These are phyloP conservation scores for Mastomys coucha DNA, from an alignment of 2,113 vertebrate genomes.

Conservation along the genomic window DNA sequence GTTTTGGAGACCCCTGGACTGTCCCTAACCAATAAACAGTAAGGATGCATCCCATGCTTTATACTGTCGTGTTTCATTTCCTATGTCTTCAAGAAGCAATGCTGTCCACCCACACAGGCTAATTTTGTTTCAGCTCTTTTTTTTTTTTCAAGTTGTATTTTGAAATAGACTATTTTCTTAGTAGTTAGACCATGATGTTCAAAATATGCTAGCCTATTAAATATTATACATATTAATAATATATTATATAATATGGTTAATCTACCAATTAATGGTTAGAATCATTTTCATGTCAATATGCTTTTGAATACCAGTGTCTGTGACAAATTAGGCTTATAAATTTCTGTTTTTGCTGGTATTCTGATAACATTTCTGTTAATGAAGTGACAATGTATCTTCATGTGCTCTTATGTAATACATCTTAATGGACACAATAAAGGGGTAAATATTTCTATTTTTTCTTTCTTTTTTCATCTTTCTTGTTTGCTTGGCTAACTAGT, in stretches of 20 bases:
- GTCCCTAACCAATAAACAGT: neutral
- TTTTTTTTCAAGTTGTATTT: neutral
- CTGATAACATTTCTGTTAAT: slow-evolving; percentile 18
- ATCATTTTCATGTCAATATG: no score
- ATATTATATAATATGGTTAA: neutral
- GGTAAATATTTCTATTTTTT: neutral
- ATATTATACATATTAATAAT: neutral
- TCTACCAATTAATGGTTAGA: neutral
- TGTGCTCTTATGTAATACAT: neutral
- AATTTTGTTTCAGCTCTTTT: neutral
- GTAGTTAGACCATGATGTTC: neutral
- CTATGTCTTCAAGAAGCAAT: neutral
- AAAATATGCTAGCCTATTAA: neutral
- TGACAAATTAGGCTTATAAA: slow-evolving; percentile 15
- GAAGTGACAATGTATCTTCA: neutral
- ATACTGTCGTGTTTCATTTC: neutral
- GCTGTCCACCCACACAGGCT: neutral
- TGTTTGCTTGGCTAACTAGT: neutral
- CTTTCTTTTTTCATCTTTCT: neutral
- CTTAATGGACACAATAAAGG: neutral
- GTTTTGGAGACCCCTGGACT: neutral
- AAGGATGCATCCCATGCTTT: neutral
- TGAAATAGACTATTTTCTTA: neutral
- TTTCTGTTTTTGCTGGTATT: slow-evolving; percentile 17
- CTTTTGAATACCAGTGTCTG: neutral